These are phyloP conservation scores for Barbus barbus DNA, from an alignment of 2,113 vertebrate species.

Conservation along the genomic window DNA sequence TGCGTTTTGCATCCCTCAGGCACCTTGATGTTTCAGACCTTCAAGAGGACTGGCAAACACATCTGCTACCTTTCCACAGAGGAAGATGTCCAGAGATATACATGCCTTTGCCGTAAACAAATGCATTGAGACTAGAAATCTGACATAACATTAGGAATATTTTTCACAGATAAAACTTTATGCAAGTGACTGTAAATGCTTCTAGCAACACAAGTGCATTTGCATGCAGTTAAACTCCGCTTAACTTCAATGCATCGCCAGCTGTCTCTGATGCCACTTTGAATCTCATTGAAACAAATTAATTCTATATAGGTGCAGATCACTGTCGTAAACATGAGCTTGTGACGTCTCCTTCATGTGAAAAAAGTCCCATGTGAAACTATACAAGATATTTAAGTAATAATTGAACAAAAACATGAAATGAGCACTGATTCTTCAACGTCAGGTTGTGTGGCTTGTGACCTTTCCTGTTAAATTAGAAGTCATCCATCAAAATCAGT, in stretches of 20 bases:
- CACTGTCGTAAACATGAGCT: background rate
- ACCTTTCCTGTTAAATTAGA: conserved; percentile 34
- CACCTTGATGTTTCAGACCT: background rate
- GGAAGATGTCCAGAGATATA: background rate
- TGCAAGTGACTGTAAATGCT: background rate
- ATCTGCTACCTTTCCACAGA: background rate
- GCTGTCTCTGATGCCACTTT: background rate
- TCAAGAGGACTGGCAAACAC: background rate
- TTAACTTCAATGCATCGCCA: background rate
- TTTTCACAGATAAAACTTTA: background rate
- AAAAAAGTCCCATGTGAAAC: background rate
- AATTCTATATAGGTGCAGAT: background rate
- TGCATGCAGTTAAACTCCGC: background rate
- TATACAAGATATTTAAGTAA: background rate
- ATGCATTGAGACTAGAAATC: background rate
- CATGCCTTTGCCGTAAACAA: background rate
- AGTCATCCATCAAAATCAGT: conserved; percentile 32
- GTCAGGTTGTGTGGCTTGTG: conserved; percentile 10
- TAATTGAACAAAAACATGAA: conserved; percentile 11
- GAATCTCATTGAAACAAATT: background rate
- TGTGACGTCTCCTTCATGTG: background rate
- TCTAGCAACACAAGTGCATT: background rate
- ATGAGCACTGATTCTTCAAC: conserved; percentile 31
- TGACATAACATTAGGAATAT: background rate
- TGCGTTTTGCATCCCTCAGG: background rate